phyloP scores from a whole-genome alignment of 2,888 invertebrate species.

The Melieria omissa region DNA sequence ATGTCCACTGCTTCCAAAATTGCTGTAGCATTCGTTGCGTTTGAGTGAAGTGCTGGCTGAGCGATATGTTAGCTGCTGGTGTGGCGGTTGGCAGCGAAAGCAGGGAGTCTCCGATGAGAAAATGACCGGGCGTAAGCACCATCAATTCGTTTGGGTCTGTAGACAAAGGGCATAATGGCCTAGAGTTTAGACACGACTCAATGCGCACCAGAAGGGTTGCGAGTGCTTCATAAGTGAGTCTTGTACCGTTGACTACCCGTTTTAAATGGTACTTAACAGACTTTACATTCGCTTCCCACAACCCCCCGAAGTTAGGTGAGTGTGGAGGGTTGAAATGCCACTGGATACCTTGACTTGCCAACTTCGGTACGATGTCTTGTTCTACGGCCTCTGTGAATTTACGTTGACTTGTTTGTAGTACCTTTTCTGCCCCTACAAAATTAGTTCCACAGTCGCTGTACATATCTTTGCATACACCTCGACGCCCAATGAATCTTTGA shows the following conservation, averaged over 20 bases:
- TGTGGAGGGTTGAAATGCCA: constrained; percentile 37
- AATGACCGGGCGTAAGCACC: constrained; percentile 36
- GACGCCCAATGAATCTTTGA: constrained; percentile 25
- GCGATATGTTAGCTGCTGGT: constrained; percentile 36
- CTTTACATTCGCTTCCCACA: constrained; percentile 32
- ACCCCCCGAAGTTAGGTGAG: constrained; percentile 26
- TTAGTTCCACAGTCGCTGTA: constrained; percentile 20
- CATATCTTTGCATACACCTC: constrained; percentile 14
- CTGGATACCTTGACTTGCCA: constrained; percentile 20
- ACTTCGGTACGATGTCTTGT: neutral
- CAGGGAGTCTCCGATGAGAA: constrained; percentile 32
- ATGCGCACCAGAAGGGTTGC: constrained; percentile 29
- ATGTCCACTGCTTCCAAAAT: constrained; percentile 35
- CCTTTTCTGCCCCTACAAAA: constrained; percentile 6
- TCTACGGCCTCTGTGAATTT: neutral
- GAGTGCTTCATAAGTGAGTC: constrained; percentile 26
- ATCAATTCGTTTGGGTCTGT: constrained; percentile 23
- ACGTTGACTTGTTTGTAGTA: neutral
- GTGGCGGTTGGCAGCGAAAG: constrained; percentile 34
- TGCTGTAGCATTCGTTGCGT: constrained; percentile 25
- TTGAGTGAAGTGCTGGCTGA: constrained; percentile 34
- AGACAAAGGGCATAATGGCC: constrained; percentile 21
- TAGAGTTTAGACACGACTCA: constrained; percentile 34
- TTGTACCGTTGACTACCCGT: constrained; percentile 11
- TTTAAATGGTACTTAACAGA: constrained; percentile 24